Conservation (phyloP, 2,113 vertebrate genomes). For the Aspidoscelis tigris region DNA sequence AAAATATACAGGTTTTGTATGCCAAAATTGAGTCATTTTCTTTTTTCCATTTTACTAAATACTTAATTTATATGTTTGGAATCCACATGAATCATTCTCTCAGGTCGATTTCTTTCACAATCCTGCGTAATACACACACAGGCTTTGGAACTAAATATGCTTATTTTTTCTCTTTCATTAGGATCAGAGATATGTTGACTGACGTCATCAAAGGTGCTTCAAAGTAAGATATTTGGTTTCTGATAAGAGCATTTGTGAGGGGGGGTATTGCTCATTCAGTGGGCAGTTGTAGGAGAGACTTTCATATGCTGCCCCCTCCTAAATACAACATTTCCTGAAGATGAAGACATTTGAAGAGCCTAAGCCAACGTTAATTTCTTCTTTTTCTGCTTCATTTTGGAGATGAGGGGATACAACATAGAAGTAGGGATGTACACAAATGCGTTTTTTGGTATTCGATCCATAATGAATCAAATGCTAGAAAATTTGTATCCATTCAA, state of each 20-base stretch:
- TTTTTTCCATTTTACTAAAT: no score
- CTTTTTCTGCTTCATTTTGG: not conserved
- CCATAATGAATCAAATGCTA: no score
- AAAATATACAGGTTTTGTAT: no score
- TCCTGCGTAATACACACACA: no score
- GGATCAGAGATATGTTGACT: constrained; percentile 91
- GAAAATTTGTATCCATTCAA: no score
- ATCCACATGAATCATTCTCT: no score
- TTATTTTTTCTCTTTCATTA: constrained; percentile 63
- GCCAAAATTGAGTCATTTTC: no score
- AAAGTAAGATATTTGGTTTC: constrained; percentile 83
- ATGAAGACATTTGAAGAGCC: not conserved
- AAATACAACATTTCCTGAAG: not conserved
- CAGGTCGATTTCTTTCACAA: no score
- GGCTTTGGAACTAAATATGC: not conserved
- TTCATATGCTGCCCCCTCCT: not conserved
- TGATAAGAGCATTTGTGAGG: not conserved
- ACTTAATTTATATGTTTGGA: no score
- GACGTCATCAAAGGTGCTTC: constrained; percentile 88
- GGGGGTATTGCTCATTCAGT: not conserved
- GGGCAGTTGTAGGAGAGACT: fast-evolving
- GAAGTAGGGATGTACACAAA: no score
- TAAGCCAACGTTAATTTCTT: not conserved
- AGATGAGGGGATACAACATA: not conserved
- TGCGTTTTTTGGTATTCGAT: no score